Conservation (phyloP, 2,888 invertebrate species). For the Phortica magna region DNA sequence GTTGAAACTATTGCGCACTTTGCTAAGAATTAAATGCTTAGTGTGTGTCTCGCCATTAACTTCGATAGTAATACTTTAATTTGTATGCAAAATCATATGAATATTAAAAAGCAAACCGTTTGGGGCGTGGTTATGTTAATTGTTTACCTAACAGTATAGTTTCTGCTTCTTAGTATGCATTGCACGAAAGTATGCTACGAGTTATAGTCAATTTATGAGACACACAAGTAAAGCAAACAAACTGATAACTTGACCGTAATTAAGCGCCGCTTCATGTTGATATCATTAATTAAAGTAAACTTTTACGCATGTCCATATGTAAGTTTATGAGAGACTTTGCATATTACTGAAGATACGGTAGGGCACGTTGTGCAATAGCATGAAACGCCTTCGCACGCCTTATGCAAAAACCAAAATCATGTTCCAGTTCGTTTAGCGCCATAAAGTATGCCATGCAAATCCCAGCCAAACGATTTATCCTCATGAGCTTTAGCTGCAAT, state of each 20-base stretch:
- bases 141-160: background rate
- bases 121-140: background rate
- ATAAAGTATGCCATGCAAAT: constrained; percentile 31
- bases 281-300: constrained; percentile 4
- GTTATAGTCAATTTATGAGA: background rate
- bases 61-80: background rate
- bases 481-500: constrained; percentile 29
- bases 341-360: too few relatives aligned
- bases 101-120: background rate
- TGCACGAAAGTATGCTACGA: background rate
- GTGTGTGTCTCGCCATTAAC: background rate
- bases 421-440: constrained; percentile 22
- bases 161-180: background rate
- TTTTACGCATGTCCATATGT: background rate
- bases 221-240: background rate
- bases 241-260: background rate
- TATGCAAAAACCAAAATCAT: constrained; percentile 5
- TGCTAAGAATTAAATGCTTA: background rate
- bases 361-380: background rate
- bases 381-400: background rate
- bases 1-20: constrained; percentile 4
- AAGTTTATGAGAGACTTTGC: background rate
- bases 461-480: constrained; percentile 26
- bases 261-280: background rate
- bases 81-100: background rate